Conservation (phyloP, 2,113 vertebrate genomes). For the Zosterops hypoxanthus region DNA sequence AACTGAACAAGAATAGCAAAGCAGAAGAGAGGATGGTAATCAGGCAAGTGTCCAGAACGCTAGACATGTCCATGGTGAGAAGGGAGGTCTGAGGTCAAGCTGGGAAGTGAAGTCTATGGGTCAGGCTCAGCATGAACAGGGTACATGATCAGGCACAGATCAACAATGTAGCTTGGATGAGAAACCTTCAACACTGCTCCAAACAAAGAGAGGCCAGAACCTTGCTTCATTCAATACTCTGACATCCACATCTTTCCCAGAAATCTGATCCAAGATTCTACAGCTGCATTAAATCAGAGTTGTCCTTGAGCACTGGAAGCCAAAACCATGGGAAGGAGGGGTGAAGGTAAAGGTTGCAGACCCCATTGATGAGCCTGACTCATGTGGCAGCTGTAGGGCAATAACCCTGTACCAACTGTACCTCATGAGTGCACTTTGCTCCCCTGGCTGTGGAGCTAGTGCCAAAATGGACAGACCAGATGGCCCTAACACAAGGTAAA, state of each 20-base stretch:
- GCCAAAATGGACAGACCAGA: background rate
- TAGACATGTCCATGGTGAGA: background rate
- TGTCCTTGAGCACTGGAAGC: background rate
- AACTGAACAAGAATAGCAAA: background rate
- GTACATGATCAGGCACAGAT: background rate
- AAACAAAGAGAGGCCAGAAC: background rate
- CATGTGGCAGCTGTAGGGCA: background rate
- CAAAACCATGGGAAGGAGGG: background rate
- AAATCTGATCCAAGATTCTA: background rate
- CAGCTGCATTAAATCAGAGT: background rate
- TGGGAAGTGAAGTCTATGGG: background rate
- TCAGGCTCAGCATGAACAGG: background rate
- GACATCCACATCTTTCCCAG: background rate
- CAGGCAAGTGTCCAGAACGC: background rate
- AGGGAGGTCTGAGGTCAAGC: background rate
- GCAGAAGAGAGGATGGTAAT: background rate
- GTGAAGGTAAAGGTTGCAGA: background rate
- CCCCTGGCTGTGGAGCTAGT: background rate
- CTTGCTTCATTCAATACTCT: background rate
- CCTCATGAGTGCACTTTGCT: accelerated
- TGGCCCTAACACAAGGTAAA: background rate
- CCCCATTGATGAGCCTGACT: background rate
- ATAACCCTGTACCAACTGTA: background rate
- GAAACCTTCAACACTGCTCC: background rate
- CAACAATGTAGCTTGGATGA: accelerated